Percentiles rank a stretch among this genome's conserved stretches.
Evolutionary conservation across 2,888 invertebrate species (phyloP).

Genomic region (Agrotis puta): DNA sequence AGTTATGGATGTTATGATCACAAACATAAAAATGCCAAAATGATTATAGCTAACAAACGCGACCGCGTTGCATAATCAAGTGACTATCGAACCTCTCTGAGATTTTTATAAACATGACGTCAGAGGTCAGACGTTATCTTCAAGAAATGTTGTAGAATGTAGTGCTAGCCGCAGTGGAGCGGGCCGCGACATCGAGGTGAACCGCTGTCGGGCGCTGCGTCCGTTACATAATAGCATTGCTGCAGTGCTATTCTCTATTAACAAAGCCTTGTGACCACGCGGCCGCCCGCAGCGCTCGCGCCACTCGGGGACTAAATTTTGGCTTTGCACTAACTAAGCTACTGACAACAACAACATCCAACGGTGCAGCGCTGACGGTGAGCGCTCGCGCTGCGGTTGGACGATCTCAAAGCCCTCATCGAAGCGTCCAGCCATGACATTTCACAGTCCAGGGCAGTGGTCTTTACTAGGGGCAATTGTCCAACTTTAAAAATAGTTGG

Average conservation of each 20-base stretch:
- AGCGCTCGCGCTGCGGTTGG: too few species aligned
- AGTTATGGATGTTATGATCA: conserved; percentile 31
- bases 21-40: conserved; percentile 20
- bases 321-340: too few species aligned
- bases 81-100: not conserved
- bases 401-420: too few species aligned
- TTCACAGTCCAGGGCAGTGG: too few species aligned
- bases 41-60: conserved; percentile 7
- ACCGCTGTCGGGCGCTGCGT: not conserved
- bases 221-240: not conserved
- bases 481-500: too few species aligned
- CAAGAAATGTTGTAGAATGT: not conserved
- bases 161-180: not conserved
- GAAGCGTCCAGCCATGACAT: too few species aligned
- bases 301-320: too few species aligned
- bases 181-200: conserved; percentile 14
- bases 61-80: not conserved
- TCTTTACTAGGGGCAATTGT: too few species aligned
- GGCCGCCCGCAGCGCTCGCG: too few species aligned
- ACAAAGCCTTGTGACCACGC: too few species aligned
- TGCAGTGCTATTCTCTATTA: not conserved
- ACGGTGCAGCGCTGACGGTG: too few species aligned
- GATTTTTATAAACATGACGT: conserved; percentile 41
- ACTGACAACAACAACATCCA: too few species aligned
- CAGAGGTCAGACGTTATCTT: conserved; percentile 28